A percentile compares a stretch with the other conserved stretches of the same genome.
Conservation (phyloP, 2,888 invertebrate species). For the Oscheius sp. region DNA sequence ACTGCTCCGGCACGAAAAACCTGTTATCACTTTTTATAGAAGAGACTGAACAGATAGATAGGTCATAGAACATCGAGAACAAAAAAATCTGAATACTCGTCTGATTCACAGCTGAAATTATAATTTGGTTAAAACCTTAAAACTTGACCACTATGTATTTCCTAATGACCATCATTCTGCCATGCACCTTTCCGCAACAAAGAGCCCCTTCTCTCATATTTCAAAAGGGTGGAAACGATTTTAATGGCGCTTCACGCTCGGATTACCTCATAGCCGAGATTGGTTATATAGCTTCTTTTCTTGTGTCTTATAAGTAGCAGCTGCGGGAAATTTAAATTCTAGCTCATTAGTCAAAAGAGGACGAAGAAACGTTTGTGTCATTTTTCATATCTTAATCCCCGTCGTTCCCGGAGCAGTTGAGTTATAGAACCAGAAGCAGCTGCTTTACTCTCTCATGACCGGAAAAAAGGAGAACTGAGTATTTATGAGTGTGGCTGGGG, state of each 20-base stretch:
- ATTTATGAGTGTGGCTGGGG: background rate
- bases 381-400: slow-evolving; percentile 3
- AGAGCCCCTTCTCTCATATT: background rate
- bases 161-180: no score
- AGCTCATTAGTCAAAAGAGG: slow-evolving; percentile 2
- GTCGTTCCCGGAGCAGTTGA: background rate
- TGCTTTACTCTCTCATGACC: background rate
- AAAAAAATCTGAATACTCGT: no score
- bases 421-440: background rate
- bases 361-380: background rate
- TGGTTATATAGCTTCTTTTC: background rate
- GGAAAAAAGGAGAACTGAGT: background rate
- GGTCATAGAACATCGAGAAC: no score
- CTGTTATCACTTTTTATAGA: no score
- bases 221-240: background rate
- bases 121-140: no score
- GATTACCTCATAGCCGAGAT: slow-evolving; percentile 12
- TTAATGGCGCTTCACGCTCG: slow-evolving; percentile 23
- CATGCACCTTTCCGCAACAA: background rate
- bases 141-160: no score
- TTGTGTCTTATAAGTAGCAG: background rate
- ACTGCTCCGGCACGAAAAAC: no score
- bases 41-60: no score
- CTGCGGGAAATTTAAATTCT: background rate
- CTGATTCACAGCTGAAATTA: no score